A percentile compares a stretch with the other conserved stretches of the same genome.
phyloP scores from a whole-genome alignment of 2,888 invertebrate species.

The Polia nebulosa region DNA sequence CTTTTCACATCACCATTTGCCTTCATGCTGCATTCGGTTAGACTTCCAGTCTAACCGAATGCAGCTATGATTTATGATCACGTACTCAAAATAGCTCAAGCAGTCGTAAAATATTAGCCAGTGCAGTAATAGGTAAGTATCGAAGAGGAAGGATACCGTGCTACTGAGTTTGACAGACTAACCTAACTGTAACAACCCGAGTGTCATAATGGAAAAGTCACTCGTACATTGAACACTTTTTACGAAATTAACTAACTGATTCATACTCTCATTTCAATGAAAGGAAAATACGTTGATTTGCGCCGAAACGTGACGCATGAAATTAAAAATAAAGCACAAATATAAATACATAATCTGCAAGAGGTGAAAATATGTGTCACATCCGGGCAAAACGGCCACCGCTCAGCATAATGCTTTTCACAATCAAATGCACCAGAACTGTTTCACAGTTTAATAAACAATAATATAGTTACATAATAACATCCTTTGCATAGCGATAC shows the following conservation, averaged over 20 bases:
- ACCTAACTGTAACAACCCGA: neutral
- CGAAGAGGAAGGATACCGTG: too few relatives aligned
- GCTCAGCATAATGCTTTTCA: neutral
- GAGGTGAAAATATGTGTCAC: neutral
- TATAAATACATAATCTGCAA: neutral
- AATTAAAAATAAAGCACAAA: neutral
- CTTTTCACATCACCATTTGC: neutral
- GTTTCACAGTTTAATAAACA: constrained; percentile 16
- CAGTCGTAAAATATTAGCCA: neutral
- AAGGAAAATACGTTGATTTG: neutral
- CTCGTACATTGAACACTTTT: neutral
- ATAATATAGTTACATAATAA: neutral
- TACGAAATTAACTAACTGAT: neutral
- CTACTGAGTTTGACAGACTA: neutral
- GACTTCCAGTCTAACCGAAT: neutral
- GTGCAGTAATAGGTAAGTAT: too few relatives aligned
- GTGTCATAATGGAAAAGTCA: neutral
- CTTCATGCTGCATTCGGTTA: too few relatives aligned
- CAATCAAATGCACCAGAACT: neutral
- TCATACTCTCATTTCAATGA: constrained; percentile 3
- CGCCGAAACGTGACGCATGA: neutral
- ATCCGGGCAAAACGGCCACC: neutral
- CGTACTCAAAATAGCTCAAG: too few relatives aligned
- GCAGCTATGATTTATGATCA: too few relatives aligned
- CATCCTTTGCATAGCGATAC: constrained; percentile 2